Conservation (phyloP, 2,888 invertebrate species). For the Brenthis hecate region DNA sequence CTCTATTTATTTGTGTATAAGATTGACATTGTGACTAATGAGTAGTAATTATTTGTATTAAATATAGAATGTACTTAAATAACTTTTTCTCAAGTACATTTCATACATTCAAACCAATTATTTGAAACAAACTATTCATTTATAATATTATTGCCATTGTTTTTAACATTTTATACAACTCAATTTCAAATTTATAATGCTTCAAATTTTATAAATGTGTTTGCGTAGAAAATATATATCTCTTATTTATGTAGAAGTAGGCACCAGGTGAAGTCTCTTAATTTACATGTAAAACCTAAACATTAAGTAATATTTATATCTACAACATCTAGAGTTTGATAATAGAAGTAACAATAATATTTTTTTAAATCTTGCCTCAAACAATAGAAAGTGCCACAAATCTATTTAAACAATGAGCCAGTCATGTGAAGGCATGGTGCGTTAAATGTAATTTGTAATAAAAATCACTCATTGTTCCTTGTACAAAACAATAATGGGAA, state of each 20-base stretch:
- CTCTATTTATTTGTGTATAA: slow-evolving; percentile 30
- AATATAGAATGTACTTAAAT: slow-evolving; percentile 34
- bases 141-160: too few species aligned
- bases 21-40: slow-evolving; percentile 34
- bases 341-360: slow-evolving; percentile 3
- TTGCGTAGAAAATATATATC: too few species aligned
- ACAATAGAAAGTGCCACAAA: background rate
- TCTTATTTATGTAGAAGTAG: too few species aligned
- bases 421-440: background rate
- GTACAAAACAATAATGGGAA: slow-evolving; percentile 32
- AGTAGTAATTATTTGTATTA: slow-evolving; percentile 23
- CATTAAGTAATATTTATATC: background rate
- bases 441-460: slow-evolving; percentile 18
- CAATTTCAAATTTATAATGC: too few species aligned
- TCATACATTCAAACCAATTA: background rate
- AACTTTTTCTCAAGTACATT: slow-evolving; percentile 10
- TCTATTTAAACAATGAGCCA: slow-evolving; percentile 18
- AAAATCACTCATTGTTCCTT: slow-evolving; percentile 31
- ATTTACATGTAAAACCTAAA: background rate
- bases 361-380: slow-evolving; percentile 1
- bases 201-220: too few species aligned
- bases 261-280: too few species aligned
- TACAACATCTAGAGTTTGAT: background rate
- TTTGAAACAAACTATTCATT: too few species aligned
- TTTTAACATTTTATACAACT: too few species aligned